Conservation (phyloP, 2,113 vertebrate species). For the Engystomops pustulosus region DNA sequence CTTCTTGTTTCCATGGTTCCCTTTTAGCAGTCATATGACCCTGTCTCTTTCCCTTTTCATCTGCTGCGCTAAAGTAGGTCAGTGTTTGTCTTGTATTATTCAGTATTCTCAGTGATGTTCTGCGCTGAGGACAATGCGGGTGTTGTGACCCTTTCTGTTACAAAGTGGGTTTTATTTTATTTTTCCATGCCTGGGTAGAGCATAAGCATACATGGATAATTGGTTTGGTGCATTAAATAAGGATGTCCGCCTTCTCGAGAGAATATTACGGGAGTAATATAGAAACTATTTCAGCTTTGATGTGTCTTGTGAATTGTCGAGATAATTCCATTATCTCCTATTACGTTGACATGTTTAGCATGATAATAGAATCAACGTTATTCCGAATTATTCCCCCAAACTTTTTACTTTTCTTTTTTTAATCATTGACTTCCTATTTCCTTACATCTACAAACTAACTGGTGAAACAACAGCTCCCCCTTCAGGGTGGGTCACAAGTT, state of each 20-base stretch:
- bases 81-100: conserved; percentile 94
- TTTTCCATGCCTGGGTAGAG: neutral
- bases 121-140: conserved; percentile 66
- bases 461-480: too few relatives aligned
- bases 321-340: neutral
- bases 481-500: too few relatives aligned
- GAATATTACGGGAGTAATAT: neutral
- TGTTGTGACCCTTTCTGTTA: conserved; percentile 59
- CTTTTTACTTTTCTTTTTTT: neutral
- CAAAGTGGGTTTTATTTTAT: conserved; percentile 37
- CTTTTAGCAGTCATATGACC: conserved; percentile 65
- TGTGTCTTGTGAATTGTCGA: neutral
- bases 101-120: conserved; percentile 82
- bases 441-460: too few relatives aligned
- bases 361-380: neutral
- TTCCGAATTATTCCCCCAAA: neutral
- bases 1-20: conserved; percentile 75
- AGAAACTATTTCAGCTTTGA: neutral
- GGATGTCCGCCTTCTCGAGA: neutral
- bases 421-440: neutral
- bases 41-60: conserved; percentile 17
- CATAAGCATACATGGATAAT: neutral
- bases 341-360: neutral
- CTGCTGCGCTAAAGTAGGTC: conserved; percentile 86
- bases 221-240: conserved; percentile 22